A percentile compares a stretch with the other conserved stretches of the same genome.
Conservation (phyloP, 2,113 vertebrate genomes). For the Callorhinus ursinus region DNA sequence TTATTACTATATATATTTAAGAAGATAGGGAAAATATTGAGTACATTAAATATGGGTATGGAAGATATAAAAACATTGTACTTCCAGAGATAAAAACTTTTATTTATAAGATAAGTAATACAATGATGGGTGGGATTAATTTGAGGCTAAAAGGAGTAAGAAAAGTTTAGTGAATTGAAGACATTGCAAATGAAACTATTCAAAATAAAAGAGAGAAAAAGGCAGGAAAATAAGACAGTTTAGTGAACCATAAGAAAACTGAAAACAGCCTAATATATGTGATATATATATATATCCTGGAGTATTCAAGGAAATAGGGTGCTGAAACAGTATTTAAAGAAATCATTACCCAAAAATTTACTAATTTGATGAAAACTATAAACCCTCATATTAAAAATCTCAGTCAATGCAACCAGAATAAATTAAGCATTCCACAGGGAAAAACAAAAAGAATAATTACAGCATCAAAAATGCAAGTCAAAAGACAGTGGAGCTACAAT, state of each 20-base stretch:
- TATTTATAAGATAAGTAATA: neutral
- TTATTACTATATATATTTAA: neutral
- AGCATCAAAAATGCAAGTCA: neutral
- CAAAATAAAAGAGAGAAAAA: neutral
- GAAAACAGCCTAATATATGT: neutral
- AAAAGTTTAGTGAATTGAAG: neutral
- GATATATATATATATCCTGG: neutral
- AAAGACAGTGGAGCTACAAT: neutral
- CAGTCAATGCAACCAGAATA: neutral
- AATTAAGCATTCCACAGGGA: neutral
- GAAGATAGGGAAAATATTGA: neutral
- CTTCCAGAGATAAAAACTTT: neutral
- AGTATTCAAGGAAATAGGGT: no score
- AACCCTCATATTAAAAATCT: neutral
- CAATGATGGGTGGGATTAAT: neutral
- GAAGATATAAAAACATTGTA: neutral
- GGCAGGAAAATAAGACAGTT: neutral
- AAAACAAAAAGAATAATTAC: neutral
- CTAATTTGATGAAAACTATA: neutral
- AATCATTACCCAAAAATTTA: neutral
- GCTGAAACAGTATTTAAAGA: neutral
- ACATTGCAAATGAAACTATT: neutral
- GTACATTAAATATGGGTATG: neutral
- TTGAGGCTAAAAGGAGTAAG: neutral
- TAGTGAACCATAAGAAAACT: neutral